phyloP scores from a whole-genome alignment of 2,888 invertebrate genomes.

The Pterostichus madidus region DNA sequence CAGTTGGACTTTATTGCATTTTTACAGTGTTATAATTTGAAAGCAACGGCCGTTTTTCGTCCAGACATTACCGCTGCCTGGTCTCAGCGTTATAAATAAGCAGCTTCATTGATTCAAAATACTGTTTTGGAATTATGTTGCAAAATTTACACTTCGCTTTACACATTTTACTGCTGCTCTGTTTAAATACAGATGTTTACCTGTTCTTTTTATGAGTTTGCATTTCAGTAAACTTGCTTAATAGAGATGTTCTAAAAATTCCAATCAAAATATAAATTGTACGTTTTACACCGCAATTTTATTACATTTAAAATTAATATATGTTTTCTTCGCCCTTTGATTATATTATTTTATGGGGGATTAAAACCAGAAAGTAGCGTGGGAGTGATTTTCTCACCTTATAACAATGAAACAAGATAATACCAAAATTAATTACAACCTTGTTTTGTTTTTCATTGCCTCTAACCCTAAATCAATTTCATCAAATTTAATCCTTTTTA shows the following conservation, averaged over 20 bases:
- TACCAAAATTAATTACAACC: too few relatives aligned
- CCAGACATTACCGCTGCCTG: conserved; percentile 1
- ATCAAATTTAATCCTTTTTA: too few relatives aligned
- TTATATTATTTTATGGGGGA: too few relatives aligned
- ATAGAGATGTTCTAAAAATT: conserved; percentile 11
- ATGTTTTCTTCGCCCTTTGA: too few relatives aligned
- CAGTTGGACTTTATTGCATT: conserved; percentile 60
- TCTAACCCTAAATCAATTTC: too few relatives aligned
- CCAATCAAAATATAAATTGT: conserved; percentile 8
- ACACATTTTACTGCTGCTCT: conserved; percentile 19
- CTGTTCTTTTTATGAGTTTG: conserved; percentile 7
- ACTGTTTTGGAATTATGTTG: conserved; percentile 36
- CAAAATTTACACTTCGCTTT: conserved; percentile 18
- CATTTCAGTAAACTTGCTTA: conserved; percentile 31
- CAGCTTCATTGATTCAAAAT: conserved; percentile 46
- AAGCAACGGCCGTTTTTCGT: conserved; percentile 38
- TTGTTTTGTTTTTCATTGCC: too few relatives aligned
- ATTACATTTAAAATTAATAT: not conserved
- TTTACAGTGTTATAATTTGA: conserved; percentile 59
- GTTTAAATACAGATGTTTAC: conserved; percentile 32
- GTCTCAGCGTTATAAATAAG: not conserved
- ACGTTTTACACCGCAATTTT: conserved; percentile 8
- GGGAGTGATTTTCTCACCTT: too few relatives aligned
- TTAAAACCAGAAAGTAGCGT: too few relatives aligned
- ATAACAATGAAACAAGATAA: too few relatives aligned